Evolutionary conservation across 1,140 invertebrate genomes (phyloP).

Genomic region (Apis mellifera): Amel_HAv3.1 CM009940.2:4962001-4962500

Average conservation of each 20-base stretch:
- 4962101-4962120: not conserved
- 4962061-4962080: not conserved
- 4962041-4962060: not conserved
- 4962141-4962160: slow-evolving; percentile 18
- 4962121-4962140: slow-evolving; percentile 8
- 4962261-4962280: slow-evolving; percentile 20
- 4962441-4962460: no score
- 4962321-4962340: slow-evolving; percentile 1
- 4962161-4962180: slow-evolving; percentile 13
- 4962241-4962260: not conserved
- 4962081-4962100: not conserved
- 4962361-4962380: no score
- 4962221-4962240: not conserved
- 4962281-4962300: slow-evolving; percentile 20
- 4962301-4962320: slow-evolving; percentile 23
- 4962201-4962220: not conserved
- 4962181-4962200: not conserved
- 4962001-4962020: not conserved
- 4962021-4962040: slow-evolving; percentile 4
- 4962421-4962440: no score
- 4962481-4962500: no score
- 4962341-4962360: not conserved
- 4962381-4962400: no score
- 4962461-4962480: no score
- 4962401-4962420: no score